Evolutionary conservation across 1,140 invertebrate species (phyloP).

Genomic region (Chrysoperla carnea): DNA sequence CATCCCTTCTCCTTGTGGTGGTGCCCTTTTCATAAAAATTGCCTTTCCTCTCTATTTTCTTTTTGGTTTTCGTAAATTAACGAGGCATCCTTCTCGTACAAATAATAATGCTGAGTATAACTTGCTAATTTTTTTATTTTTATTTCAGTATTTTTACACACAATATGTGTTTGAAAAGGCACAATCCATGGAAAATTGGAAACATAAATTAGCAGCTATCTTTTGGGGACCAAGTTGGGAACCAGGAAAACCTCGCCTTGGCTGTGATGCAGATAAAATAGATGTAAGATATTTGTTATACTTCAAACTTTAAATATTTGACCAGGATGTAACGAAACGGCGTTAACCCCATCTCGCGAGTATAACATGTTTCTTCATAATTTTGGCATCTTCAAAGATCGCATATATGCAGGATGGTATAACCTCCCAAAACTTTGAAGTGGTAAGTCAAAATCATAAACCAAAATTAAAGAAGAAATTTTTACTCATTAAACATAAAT

Average conservation of each 20-base stretch:
- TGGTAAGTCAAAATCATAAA: too few species aligned
- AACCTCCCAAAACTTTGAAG: background rate
- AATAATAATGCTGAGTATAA: too few species aligned
- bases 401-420: background rate
- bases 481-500: too few species aligned
- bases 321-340: conserved; percentile 1
- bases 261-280: conserved; percentile 55
- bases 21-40: too few species aligned
- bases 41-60: too few species aligned
- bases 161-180: conserved; percentile 40
- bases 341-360: background rate
- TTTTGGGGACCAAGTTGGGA: conserved; percentile 81
- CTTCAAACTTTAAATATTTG: conserved; percentile 3
- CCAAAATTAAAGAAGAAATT: too few species aligned
- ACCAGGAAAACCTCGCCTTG: conserved; percentile 61
- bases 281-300: conserved; percentile 37
- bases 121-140: background rate
- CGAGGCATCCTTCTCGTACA: too few species aligned
- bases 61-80: too few species aligned
- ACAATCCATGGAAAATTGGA: conserved; percentile 30
- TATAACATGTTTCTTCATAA: background rate
- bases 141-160: conserved; percentile 33
- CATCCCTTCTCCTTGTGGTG: too few species aligned
- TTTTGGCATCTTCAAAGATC: background rate
- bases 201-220: conserved; percentile 47